These are phyloP conservation scores for Stomatorhinus walkeri DNA, from an alignment of 2,797 vertebrate species.

Conservation along the genomic window DNA sequence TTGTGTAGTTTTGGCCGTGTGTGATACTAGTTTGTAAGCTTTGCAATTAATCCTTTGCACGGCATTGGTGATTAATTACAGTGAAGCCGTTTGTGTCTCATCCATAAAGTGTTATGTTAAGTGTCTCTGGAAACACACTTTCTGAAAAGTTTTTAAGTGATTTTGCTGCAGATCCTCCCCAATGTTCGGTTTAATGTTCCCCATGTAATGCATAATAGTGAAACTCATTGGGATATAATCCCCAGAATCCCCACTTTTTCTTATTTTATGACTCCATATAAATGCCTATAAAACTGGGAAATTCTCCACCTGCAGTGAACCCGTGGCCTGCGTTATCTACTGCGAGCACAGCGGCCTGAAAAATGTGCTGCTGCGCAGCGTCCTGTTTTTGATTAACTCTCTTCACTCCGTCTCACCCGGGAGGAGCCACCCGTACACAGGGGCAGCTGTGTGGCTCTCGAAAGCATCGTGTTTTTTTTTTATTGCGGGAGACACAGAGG, in stretches of 20 bases:
- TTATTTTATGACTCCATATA: not conserved
- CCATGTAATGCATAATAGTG: not conserved
- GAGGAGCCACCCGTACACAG: slow-evolving; percentile 24
- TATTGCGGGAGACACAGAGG: slow-evolving; percentile 39
- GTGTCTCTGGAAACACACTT: not conserved
- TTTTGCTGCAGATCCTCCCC: not conserved
- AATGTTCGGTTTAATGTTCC: not conserved
- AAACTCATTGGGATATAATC: not conserved
- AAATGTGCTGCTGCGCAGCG: not conserved
- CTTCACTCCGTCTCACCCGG: slow-evolving; percentile 26
- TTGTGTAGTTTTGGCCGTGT: not conserved
- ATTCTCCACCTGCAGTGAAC: not conserved
- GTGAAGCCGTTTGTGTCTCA: not conserved
- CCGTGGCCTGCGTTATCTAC: not conserved
- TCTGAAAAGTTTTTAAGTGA: not conserved
- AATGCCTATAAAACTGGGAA: not conserved
- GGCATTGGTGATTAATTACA: not conserved
- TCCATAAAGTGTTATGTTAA: not conserved
- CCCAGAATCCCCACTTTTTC: not conserved
- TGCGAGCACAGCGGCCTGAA: not conserved
- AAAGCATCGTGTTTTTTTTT: slow-evolving; percentile 60
- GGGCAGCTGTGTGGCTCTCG: slow-evolving; percentile 60
- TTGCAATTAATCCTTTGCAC: not conserved
- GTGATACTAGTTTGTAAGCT: not conserved
- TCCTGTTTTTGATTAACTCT: slow-evolving; percentile 29